phyloP scores from a whole-genome alignment of 2,113 vertebrate genomes.

The Oxygymnocypris stewartii region DNA sequence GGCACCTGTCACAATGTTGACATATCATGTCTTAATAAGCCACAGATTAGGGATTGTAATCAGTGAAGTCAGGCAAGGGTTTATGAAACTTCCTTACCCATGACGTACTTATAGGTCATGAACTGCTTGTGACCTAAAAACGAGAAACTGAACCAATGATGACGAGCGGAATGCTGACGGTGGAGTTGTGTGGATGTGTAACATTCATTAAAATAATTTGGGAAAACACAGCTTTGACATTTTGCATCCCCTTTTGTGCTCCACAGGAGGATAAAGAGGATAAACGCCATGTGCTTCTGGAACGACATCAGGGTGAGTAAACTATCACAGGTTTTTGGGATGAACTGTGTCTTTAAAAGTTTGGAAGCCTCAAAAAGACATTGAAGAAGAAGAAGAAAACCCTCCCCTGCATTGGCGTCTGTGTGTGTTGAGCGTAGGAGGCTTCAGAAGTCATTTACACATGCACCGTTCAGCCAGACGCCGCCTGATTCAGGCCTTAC shows the following conservation, averaged over 20 bases:
- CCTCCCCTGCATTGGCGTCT: constrained; percentile 2
- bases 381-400: background rate
- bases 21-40: constrained; percentile 31
- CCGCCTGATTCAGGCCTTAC: background rate
- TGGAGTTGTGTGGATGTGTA: background rate
- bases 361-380: background rate
- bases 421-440: constrained; percentile 1
- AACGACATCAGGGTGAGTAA: constrained; percentile 7
- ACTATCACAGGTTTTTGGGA: constrained; percentile 5
- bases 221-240: background rate
- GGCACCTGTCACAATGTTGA: constrained; percentile 41
- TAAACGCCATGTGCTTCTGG: constrained; percentile 17
- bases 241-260: constrained; percentile 1
- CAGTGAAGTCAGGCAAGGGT: background rate
- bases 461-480: constrained; percentile 3
- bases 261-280: constrained; percentile 9
- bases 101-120: constrained; percentile 28
- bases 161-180: background rate
- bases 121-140: background rate
- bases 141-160: background rate
- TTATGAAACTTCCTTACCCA: background rate
- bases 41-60: constrained; percentile 20
- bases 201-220: too few relatives aligned
- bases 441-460: constrained; percentile 31
- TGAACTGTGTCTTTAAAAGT: background rate